Conservation (phyloP, 2,888 invertebrate genomes). For the Poecilobothrus nobilitatus region DNA sequence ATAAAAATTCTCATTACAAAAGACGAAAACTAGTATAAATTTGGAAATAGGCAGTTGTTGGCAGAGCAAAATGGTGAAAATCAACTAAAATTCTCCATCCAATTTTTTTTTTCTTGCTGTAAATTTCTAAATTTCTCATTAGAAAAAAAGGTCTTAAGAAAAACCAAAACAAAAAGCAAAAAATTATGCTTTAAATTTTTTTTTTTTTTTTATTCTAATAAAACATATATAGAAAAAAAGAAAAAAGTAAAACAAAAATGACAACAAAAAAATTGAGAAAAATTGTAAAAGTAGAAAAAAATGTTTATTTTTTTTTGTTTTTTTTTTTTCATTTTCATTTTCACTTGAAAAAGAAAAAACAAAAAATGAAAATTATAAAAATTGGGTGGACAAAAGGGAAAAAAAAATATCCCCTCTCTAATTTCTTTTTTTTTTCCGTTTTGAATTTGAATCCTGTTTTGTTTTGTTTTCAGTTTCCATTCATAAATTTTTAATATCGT, state of each 20-base stretch:
- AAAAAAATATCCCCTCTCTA: neutral
- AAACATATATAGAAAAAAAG: too few relatives aligned
- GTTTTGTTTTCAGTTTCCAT: neutral
- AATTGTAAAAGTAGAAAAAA: neutral
- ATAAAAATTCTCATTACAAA: too few relatives aligned
- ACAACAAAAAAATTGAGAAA: neutral
- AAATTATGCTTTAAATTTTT: neutral
- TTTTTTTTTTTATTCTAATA: neutral
- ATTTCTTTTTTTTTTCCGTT: neutral
- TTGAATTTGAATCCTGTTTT: neutral
- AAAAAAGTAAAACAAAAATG: neutral
- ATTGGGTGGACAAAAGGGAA: neutral
- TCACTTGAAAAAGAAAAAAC: neutral
- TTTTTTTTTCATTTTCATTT: neutral
- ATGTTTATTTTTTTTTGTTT: too few relatives aligned
- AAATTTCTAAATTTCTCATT: constrained; percentile 6
- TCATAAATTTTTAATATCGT: too few relatives aligned
- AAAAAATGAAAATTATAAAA: neutral
- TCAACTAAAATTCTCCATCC: neutral
- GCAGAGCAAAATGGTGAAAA: too few relatives aligned
- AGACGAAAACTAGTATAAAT: too few relatives aligned
- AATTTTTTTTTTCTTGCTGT: neutral
- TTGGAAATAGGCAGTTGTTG: too few relatives aligned
- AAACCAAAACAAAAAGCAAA: neutral
- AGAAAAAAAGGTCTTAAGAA: neutral